Percentiles rank a stretch among this genome's conserved stretches.
Conservation (phyloP, 2,113 vertebrate genomes). For the Fregata magnificens region DNA sequence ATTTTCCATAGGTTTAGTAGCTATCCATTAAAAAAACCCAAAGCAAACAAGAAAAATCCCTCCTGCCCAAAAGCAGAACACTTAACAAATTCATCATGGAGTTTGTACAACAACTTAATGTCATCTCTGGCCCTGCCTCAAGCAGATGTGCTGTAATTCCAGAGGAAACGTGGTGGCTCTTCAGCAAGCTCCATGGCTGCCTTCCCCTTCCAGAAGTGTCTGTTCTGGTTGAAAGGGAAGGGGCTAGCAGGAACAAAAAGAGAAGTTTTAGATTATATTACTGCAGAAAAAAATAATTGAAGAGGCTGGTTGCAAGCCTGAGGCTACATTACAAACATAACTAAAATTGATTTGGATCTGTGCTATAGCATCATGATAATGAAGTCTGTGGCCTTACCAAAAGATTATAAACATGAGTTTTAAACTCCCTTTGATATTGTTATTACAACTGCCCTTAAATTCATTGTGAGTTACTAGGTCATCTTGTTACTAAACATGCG, state of each 20-base stretch:
- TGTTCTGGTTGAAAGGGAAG: not conserved
- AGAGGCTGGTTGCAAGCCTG: not conserved
- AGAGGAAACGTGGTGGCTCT: not conserved
- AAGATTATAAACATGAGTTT: not conserved
- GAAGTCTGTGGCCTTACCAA: not conserved
- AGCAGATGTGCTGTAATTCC: not conserved
- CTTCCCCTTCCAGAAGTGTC: not conserved
- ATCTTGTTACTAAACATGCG: not conserved
- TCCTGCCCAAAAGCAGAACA: not conserved
- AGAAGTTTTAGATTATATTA: not conserved
- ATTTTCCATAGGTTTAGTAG: not conserved
- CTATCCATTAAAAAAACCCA: not conserved
- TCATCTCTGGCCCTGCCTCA: not conserved
- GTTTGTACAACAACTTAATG: not conserved
- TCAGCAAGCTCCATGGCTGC: not conserved
- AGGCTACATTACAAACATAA: not conserved
- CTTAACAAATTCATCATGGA: not conserved
- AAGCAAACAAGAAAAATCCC: not conserved
- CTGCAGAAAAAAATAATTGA: not conserved
- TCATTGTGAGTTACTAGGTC: not conserved
- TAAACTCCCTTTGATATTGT: not conserved
- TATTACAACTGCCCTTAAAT: conserved; percentile 7
- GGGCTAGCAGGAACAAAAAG: not conserved
- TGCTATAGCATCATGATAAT: not conserved
- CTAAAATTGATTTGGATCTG: not conserved